These are phyloP conservation scores for Alectoris magna DNA, from an alignment of 2,797 vertebrate genomes.

Conservation along the genomic window DNA sequence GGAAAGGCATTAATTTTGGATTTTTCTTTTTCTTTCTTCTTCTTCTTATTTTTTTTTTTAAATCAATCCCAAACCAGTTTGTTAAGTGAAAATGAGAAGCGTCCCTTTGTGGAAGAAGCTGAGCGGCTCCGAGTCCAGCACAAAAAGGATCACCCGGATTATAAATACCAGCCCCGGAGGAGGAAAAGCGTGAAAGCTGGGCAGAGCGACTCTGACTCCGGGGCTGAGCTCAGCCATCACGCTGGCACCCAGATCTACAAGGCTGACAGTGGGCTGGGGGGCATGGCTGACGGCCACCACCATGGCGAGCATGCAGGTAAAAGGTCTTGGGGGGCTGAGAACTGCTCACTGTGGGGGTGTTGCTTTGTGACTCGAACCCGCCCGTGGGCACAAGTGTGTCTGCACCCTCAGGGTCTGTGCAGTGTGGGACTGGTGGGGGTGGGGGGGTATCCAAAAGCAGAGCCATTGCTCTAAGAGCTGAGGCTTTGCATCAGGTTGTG, in stretches of 20 bases:
- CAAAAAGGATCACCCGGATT: conserved; percentile 99
- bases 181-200: conserved; percentile 94
- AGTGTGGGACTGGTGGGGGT: neutral
- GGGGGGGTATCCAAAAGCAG: neutral
- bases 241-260: conserved; percentile 87
- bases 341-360: fast-evolving
- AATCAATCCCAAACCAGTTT: conserved; percentile 79
- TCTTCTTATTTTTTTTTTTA: too few species aligned
- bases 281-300: conserved; percentile 85
- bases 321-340: neutral
- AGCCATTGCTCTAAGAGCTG: fast-evolving
- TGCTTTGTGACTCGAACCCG: fast-evolving
- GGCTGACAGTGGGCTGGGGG: conserved; percentile 84
- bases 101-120: conserved; percentile 96
- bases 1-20: neutral
- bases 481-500: neutral
- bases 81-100: conserved; percentile 94
- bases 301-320: conserved; percentile 91
- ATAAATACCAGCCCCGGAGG: conserved; percentile 96
- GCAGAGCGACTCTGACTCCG: conserved; percentile 92
- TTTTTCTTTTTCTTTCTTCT: fast-evolving
- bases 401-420: neutral
- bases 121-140: conserved; percentile 96
- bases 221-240: conserved; percentile 88
- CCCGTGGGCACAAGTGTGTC: fast-evolving